Evolutionary conservation across 2,113 vertebrate genomes (phyloP), one percentile per base, ranked within the genome.

Genomic region (Brachyhypopomus occidentalis): DNA sequence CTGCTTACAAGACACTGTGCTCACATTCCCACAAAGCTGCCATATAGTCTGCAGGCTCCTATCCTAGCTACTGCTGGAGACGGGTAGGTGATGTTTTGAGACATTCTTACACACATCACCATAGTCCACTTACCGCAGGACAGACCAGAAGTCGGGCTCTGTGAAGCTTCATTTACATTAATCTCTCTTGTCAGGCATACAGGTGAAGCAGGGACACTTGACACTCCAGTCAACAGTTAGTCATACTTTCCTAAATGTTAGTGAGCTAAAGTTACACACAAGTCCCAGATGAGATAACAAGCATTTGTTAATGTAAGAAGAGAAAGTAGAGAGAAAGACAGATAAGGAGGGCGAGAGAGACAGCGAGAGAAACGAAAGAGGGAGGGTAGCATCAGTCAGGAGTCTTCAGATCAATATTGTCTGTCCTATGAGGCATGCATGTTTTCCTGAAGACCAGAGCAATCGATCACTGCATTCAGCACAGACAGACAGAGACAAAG

Each of bases 371-470:
- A 30, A 30, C 30, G 67, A 77, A 14, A 84, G 41, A 63, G 7
- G 30, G 3, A 30, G 1, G 34, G 55, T 12, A 74, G 38, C 36
- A 55, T 52, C 45, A 19, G 52, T 22, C 69, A 12, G 48, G 22
- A 76, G 58, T 59, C 45, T n/a, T 91, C 20, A 84, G 87, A 58
- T 70, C 66, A 52, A 52, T 58, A 75, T 55, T 78, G 66, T 74
- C 71, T 84, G 75, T 63, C 66, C 22, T 62, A 70, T 45, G 67
- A 81, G 81, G 86, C 67, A 79, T 67, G 89, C 88, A 89, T 70
- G 36, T 67, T 83, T 75, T 79, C 84, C 89, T 85, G 86, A 75
- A 90, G 86, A 90, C 85, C 78, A 86, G 67, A 88, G 89, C 89
- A 92, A 92, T 88, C 87, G 88, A 67, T 79, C 77, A 83, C 81